These are phyloP conservation scores for Adineta ricciae DNA, from an alignment of 2,888 invertebrate genomes.

Conservation along the genomic window DNA sequence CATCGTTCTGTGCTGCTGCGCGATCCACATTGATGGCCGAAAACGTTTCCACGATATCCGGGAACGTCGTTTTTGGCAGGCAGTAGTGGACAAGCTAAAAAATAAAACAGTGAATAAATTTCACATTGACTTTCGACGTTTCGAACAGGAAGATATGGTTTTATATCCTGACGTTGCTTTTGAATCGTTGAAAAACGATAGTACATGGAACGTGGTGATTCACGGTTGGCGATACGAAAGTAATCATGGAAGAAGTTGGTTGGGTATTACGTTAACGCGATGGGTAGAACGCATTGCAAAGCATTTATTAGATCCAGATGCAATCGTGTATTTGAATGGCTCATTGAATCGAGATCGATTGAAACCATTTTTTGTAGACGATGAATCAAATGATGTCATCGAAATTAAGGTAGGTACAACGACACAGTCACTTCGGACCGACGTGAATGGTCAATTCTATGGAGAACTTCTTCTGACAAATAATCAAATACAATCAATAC, in stretches of 20 bases:
- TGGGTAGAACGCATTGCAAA: neutral
- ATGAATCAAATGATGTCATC: neutral
- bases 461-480: neutral
- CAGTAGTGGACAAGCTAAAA: neutral
- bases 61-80: neutral
- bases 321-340: neutral
- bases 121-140: neutral
- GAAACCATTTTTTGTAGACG: neutral
- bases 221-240: neutral
- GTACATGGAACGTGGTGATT: neutral
- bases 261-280: neutral
- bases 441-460: neutral
- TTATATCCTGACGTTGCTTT: neutral
- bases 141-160: neutral
- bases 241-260: neutral
- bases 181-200: neutral
- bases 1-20: neutral
- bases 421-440: neutral
- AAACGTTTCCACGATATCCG: neutral
- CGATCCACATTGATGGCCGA: neutral
- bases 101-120: neutral
- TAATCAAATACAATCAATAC: neutral
- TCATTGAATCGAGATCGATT: neutral
- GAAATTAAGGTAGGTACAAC: neutral
- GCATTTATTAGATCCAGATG: too few species aligned